Percentiles rank a stretch among this genome's conserved stretches.
Conservation (phyloP, 2,888 invertebrate species). For the Meteorus cinctellus region DNA sequence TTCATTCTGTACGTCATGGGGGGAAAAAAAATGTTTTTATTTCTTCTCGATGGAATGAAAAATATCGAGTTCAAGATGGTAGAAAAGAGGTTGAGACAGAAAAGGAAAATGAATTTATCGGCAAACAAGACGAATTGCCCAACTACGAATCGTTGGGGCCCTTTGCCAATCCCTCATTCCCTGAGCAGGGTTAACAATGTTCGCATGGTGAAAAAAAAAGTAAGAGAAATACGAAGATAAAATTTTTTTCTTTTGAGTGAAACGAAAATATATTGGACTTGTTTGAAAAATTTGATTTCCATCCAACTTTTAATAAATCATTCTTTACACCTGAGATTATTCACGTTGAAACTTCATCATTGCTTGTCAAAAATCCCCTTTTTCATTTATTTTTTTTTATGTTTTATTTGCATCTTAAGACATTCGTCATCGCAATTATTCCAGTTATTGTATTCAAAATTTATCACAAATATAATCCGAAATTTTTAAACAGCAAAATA, state of each 20-base stretch:
- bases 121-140: constrained; percentile 50
- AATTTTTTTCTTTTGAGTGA: constrained; percentile 23
- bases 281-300: constrained; percentile 1
- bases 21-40: neutral
- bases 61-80: neutral
- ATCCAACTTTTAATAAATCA: neutral
- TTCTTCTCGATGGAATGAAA: neutral
- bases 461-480: too few species aligned
- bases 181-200: constrained; percentile 2
- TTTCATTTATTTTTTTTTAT: neutral
- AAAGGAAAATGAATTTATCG: constrained; percentile 53
- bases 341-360: neutral
- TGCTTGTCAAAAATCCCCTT: neutral
- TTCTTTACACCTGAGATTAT: neutral
- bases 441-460: too few species aligned
- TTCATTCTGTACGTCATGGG: too few species aligned
- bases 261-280: constrained; percentile 5
- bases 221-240: neutral
- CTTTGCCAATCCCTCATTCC: constrained; percentile 15
- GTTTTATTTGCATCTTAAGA: too few species aligned
- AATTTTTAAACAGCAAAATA: too few species aligned
- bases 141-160: constrained; percentile 4
- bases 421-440: too few species aligned
- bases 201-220: neutral
- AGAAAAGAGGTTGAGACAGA: neutral